Base-by-base conservation (phyloP, 2,888 invertebrate species). In the Atethmia centrago region DNA sequence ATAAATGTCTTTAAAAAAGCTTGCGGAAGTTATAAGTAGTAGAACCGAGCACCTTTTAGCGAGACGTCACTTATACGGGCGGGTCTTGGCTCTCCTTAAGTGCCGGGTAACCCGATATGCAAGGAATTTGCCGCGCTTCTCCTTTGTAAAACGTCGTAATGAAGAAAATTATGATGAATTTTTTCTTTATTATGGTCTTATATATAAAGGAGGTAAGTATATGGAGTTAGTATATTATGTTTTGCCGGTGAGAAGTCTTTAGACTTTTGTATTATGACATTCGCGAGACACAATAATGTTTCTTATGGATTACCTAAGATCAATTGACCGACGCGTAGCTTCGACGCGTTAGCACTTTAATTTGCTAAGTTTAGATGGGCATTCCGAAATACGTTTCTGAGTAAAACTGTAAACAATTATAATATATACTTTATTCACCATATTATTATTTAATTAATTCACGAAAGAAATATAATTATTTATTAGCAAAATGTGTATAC, bases 31-130 rank as follows among this genome's bases (percentile, higher is more conserved):
- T 76, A 73, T 75, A 83, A 80, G 85, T 83, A 72, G 83, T 80
- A 77, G 45, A 76, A 67, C 62, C 66, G 55, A 80, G 85, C 73
- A 86, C 88, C 86, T 88, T 85, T 82, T 85, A 85, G 76, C 74
- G 66, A 53, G 40, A 74, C 80, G 77, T 78, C 77, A 80, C 79
- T 81, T 80, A 78, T 82, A 79, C 78, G 82, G 72, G 83, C 71
- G 79, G 76, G 77, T 83, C 82, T 81, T 79, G 82, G 82, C 82
- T 84, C 84, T 84, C 73, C 87, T 84, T 90, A 88, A 90, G 90
- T 90, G 90, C 87, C 80, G 65, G 65, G 87, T 86, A 87, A 87
- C 85, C 73, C 64, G 85, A 87, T 87, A 87, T 81, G 80, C 75
- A 71, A 73, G 77, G 80, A 85, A 85, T 82, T 82, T 71, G 64